Conservation (phyloP, 2,888 invertebrate genomes). For the Drosophila quasianomalipes region DNA sequence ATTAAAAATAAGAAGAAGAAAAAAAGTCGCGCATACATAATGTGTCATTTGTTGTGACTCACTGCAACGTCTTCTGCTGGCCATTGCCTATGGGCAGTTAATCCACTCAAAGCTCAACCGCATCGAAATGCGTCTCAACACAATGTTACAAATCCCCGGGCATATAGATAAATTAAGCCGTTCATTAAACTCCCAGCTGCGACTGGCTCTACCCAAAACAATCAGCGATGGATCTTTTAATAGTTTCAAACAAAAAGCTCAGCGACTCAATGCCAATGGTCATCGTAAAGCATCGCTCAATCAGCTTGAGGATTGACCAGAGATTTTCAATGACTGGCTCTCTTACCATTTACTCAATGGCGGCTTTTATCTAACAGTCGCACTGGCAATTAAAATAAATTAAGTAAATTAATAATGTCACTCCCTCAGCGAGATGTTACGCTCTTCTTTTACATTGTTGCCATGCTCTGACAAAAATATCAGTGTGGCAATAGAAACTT, state of each 20-base stretch:
- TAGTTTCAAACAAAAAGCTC: conserved; percentile 48
- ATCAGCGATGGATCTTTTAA: conserved; percentile 61
- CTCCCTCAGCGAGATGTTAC: conserved; percentile 53
- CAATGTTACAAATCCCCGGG: conserved; percentile 44
- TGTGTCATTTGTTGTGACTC: conserved; percentile 44
- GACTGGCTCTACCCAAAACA: conserved; percentile 32
- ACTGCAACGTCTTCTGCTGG: conserved; percentile 22
- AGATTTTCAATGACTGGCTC: conserved; percentile 32
- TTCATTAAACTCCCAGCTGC: conserved; percentile 48
- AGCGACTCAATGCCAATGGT: conserved; percentile 50
- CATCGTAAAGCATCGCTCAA: conserved; percentile 76
- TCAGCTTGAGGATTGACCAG: conserved; percentile 48
- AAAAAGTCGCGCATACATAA: conserved; percentile 59
- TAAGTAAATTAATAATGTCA: conserved; percentile 83
- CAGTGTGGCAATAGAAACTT: not conserved
- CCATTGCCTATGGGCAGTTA: conserved; percentile 32
- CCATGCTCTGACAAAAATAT: not conserved
- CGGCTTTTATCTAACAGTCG: conserved; percentile 72
- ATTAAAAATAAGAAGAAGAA: conserved; percentile 20
- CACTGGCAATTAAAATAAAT: conserved; percentile 81
- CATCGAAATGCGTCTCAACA: conserved; percentile 42
- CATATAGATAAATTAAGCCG: conserved; percentile 29
- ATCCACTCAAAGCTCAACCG: conserved; percentile 57
- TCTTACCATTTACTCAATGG: conserved; percentile 34
- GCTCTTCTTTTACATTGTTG: conserved; percentile 1